Conservation (phyloP, 2,888 invertebrate species). For the Ceriagrion tenellum region DNA sequence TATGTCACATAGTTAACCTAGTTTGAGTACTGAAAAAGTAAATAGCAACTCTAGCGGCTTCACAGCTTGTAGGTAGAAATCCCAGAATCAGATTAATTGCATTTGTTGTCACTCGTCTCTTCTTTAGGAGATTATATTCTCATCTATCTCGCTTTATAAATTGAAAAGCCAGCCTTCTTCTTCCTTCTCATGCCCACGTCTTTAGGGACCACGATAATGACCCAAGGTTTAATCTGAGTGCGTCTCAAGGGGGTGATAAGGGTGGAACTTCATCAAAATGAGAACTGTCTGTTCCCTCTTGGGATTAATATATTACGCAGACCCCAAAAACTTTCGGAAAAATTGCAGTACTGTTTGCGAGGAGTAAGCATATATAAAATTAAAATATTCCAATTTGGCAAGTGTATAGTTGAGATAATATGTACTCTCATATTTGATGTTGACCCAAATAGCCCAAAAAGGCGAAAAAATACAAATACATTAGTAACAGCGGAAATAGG, state of each 20-base stretch:
- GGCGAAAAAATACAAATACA: too few species aligned
- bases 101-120: too few species aligned
- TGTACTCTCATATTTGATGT: too few species aligned
- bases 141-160: too few species aligned
- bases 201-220: not conserved
- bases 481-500: too few species aligned
- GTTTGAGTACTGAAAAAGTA: too few species aligned
- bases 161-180: not conserved
- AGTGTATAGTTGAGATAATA: not conserved
- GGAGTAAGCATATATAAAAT: not conserved
- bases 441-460: too few species aligned
- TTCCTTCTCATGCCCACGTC: not conserved
- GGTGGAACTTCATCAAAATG: not conserved
- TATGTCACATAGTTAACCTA: too few species aligned
- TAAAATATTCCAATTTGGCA: not conserved
- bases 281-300: not conserved
- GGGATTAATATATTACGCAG: not conserved
- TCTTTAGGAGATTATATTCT: too few species aligned
- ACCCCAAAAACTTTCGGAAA: not conserved
- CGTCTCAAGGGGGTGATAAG: not conserved
- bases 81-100: too few species aligned
- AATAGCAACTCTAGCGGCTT: too few species aligned
- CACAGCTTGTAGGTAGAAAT: too few species aligned
- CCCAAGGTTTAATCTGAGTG: not conserved
- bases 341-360: not conserved